Base-by-base conservation (phyloP, 2,113 vertebrate genomes). In the Nesogale talazaci region DNA sequence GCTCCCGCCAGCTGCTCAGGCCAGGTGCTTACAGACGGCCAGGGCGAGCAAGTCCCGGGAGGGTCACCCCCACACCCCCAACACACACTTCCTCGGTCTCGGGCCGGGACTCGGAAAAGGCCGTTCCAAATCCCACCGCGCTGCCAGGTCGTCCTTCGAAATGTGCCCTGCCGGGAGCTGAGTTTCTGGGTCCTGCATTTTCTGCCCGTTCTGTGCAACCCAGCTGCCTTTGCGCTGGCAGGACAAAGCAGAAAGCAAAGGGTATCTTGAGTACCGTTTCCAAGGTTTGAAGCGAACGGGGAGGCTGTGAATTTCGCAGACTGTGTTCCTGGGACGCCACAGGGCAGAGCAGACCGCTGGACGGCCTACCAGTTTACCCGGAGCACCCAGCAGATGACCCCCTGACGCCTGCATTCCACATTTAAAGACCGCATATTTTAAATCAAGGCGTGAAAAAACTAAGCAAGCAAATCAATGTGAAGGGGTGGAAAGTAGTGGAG, bases 51-150 rank as follows among this genome's bases (percentile, higher is more conserved):
- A 75, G 2, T 5, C 46, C 67, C 1, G 1, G 78, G 8, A 74
- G 10, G 17, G 2, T 17, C n/a, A n/a, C 31, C 67, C 19, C 27
- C 46, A 52, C 46, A 20, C 22, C 63, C 23, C 63, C 63, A 3
- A 19, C 17, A 23, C 59, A 61, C 59, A 20, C 12, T 75, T n/a
- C n/a, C 34, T 34, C 0, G 63, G 67, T 81, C 81, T 61, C 42
- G 14, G 40, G 63, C 56, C 42, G 14, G 40, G 63, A 36, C 85
- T 83, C 22, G 27, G 29, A n/a, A 94, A 90, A 80, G 93, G 83
- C 67, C 67, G 61, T 86, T 74, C 83, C 22, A 16, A 34, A 40
- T 31, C 83, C 61, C 27, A 78, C 14, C 1, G 23, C 34, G 46
- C 29, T 46, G 56, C 31, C 3, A 56, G 74, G n/a, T 61, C 56